Base-by-base conservation (phyloP, 37 sponge, comb jelly and placozoan genomes). In the Tethya wilhelma region DNA sequence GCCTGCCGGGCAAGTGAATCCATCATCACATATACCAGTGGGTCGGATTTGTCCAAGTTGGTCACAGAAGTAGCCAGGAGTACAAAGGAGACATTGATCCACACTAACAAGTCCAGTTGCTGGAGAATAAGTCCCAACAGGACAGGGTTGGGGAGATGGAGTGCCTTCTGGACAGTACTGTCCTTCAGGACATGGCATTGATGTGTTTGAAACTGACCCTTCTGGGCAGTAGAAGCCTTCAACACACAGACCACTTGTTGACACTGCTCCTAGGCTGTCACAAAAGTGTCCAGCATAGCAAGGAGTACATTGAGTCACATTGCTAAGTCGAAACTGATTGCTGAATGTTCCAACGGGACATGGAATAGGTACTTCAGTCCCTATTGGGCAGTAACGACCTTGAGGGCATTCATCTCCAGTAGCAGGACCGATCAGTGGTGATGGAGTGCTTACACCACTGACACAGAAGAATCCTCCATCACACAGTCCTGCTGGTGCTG, bases 291-390 rank as follows among this genome's bases (percentile, higher is more conserved):
- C 63, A 7, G 63, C 25, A 8, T 17, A 26, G 28, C 63, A 60
- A 7, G 20, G 28, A 26, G 22, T 60, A n/a, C 63, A 60, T 12
- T 25, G 7, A 8, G 63, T 25, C 20, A 12, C 28, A n/a, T 60
- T 60, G 28, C 22, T 17, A n/a, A 26, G 22, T 12, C 22, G 26
- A 26, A 25, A n/a, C 7, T 12, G 22, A 26, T 60, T n/a, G 28
- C 28, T 25, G 63, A 26, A 60, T 60, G 63, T 60, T 25, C 63
- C 63, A 12, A n/a, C 28, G 22, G 63, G 63, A 60, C 63, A 60
- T n/a, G 63, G 63, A 26, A 60, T 60, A 8, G 63, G 63, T 7
- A 8, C 7, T n/a, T 17, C 22, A 23, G 28, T n/a, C 11, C 63
- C 63, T 26, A 60, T 7, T 26, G 40, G 40, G 23, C 69, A 67